Evolutionary conservation across 2,888 invertebrate species (phyloP).

Genomic region (Galeruca laticollis): DNA sequence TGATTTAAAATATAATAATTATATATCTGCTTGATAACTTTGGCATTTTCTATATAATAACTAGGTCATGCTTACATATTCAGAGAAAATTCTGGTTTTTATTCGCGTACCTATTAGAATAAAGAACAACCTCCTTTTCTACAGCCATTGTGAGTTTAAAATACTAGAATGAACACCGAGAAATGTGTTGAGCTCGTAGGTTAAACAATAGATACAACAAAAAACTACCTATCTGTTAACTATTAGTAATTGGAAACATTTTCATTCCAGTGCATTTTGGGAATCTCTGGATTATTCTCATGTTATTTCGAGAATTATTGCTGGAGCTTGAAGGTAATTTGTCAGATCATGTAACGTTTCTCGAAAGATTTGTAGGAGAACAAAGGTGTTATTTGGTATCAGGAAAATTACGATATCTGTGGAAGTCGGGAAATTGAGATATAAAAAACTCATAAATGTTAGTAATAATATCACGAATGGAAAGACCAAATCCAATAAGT

Average conservation of each 20-base stretch:
- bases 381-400: background rate
- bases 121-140: background rate
- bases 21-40: too few species aligned
- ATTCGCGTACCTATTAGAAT: background rate
- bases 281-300: background rate
- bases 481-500: too few species aligned
- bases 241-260: constrained; percentile 10
- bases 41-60: too few species aligned
- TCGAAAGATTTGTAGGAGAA: background rate
- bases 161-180: background rate
- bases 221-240: constrained; percentile 1
- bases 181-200: constrained; percentile 1
- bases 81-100: background rate
- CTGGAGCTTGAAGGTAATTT: background rate
- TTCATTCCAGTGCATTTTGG: background rate
- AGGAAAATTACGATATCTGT: background rate
- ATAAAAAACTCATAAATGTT: background rate
- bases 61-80: too few species aligned
- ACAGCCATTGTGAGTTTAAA: background rate
- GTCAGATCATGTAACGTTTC: background rate
- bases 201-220: background rate
- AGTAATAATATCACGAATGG: background rate
- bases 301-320: background rate
- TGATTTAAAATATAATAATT: too few species aligned
- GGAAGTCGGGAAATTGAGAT: background rate